Evolutionary conservation across 2,113 vertebrate species (phyloP), one percentile per base, ranked within the genome.

Genomic region (Neogobius melanostomus): DNA sequence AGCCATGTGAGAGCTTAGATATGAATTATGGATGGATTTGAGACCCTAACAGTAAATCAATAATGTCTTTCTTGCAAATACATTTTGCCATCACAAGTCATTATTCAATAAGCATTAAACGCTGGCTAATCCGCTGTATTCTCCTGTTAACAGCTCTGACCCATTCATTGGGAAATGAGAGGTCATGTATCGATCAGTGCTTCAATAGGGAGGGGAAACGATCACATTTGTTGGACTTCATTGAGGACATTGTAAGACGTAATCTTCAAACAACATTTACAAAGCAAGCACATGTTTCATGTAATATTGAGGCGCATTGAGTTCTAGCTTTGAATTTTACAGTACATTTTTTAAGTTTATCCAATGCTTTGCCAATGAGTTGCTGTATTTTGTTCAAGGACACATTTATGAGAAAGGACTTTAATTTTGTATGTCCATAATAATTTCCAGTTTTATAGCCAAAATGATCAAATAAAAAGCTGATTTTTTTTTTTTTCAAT

Each of bases 21-120:
- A 82, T 85, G 82, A 90, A 90, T 87, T 85, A 89, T 84, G 78
- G 79, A 87, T 89, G 82, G 72, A 82, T 87, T 78, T 79, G 57
- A 81, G 65, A 72, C 70, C 56, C 28, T 69, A 79, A 85, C 77
- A 76, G 81, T 79, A 85, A 90, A 88, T 90, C 87, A 83, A 90
- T 90, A 81, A 77, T 78, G 74, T 79, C 81, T 86, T 56, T 72
- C 80, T 76, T 57, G 64, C 62, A 68, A 88, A 88, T 85, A 80
- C 71, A 74, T 83, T 74, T 68, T 62, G 72, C 9, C 51, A 61
- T 69, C 77, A 63, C 56, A 61, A 70, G 56, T 85, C 75, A 82
- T 84, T 87, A 84, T 74, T 88, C 81, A 79, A 74, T 79, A 81
- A 68, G 75, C 66, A 84, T 83, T 77, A 81, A 72, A 45, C n/a